Percentiles rank a stretch among this genome's conserved stretches.
phyloP scores from a whole-genome alignment of 2,888 invertebrate species.

The Diogma glabrata region DNA sequence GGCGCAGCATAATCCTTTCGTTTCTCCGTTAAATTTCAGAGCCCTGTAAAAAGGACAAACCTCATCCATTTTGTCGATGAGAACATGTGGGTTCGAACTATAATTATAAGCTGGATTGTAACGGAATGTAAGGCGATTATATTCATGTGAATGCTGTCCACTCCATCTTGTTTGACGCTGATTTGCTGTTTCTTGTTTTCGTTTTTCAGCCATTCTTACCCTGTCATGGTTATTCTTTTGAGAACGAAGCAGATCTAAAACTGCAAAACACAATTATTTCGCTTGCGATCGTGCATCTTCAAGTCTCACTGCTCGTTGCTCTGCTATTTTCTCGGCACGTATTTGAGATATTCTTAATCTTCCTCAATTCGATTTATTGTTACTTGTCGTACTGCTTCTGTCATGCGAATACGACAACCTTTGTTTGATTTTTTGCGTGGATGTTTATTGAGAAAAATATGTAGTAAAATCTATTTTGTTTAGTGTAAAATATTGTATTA shows the following conservation, averaged over 20 bases:
- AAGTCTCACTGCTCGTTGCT: conserved; percentile 14
- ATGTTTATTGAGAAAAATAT: too few species aligned
- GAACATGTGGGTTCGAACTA: neutral
- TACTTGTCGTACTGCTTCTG: conserved; percentile 9
- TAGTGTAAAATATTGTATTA: too few species aligned
- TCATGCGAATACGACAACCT: conserved; percentile 8
- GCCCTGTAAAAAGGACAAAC: neutral
- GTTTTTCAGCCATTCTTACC: conserved; percentile 15
- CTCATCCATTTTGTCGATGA: neutral
- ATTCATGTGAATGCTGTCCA: conserved; percentile 13
- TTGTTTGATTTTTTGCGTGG: too few species aligned
- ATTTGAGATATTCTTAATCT: neutral
- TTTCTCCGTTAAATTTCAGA: neutral
- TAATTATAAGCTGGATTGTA: conserved; percentile 14
- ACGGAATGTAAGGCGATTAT: conserved; percentile 15
- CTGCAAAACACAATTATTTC: too few species aligned
- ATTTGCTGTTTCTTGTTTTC: conserved; percentile 16
- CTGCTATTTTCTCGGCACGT: conserved; percentile 9
- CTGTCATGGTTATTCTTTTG: too few species aligned
- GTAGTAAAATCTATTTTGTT: too few species aligned
- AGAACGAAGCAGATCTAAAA: too few species aligned
- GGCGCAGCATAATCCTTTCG: neutral
- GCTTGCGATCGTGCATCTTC: conserved; percentile 14
- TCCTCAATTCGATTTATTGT: conserved; percentile 9
- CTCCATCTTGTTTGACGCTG: conserved; percentile 14